Percentiles rank a stretch among this genome's conserved stretches.
These are phyloP conservation scores for Thinocorus orbignyianus DNA, from an alignment of 2,113 vertebrate species.

Conservation along the genomic window DNA sequence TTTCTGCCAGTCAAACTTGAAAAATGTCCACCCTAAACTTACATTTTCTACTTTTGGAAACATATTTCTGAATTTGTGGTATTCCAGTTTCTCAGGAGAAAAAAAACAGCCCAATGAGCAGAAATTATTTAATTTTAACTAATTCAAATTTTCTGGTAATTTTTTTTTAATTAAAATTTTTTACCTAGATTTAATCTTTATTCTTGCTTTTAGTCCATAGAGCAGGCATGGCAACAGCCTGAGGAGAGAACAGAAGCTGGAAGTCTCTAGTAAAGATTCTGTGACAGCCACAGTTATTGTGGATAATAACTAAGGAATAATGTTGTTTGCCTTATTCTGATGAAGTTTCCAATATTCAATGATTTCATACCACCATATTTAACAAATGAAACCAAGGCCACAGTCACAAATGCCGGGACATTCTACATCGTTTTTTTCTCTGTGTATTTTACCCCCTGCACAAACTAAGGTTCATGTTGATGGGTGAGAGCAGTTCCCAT, in stretches of 20 bases:
- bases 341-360: neutral
- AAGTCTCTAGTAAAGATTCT: neutral
- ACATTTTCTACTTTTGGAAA: neutral
- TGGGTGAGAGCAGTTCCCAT: rapidly evolving
- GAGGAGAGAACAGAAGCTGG: neutral
- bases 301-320: neutral
- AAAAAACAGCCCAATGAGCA: neutral
- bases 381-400: neutral
- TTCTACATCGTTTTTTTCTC: neutral
- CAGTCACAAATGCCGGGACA: neutral
- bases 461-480: rapidly evolving
- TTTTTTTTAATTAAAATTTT: neutral
- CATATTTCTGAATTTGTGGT: neutral
- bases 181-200: neutral
- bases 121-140: neutral
- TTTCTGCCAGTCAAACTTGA: neutral
- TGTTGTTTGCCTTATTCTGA: neutral
- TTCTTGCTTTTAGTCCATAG: neutral
- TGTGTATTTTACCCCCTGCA: rapidly evolving
- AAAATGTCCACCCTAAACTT: neutral
- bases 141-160: neutral
- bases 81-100: neutral
- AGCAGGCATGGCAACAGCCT: neutral
- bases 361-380: neutral
- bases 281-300: too few relatives aligned